Evolutionary conservation across 2,113 vertebrate species (phyloP), one percentile per base, ranked within the genome.

Genomic region (Bagarius yarrelli): DNA sequence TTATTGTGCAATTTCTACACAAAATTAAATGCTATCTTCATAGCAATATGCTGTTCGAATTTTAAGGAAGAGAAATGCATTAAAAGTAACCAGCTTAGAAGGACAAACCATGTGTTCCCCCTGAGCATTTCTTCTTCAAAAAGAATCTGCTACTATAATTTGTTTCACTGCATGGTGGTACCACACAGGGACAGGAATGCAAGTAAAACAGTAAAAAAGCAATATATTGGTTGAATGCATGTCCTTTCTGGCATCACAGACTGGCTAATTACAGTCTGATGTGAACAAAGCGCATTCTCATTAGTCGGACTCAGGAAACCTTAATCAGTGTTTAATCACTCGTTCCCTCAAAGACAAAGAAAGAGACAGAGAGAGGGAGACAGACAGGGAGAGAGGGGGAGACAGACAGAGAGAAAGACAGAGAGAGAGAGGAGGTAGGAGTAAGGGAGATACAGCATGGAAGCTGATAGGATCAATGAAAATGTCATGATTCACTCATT

Each of bases 201-300:
- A 16, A 50, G n/a, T 30, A 78, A 16, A 66, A 74, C 3, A 44
- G 13, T 11, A 21, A 14, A n/a, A 36, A 72, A 60, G 59, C 27
- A 71, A 34, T 71, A 36, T 64, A 30, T 73, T 66, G 63, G 74
- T 44, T 78, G 66, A 78, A 78, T 71, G 67, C 80, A 69, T 64
- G 57, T 76, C 44, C 80, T 81, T 84, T 77, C 36, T 78, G 78
- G 81, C 63, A 61, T 60, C 66, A 44, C 34, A 9, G 73, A 73
- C 71, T 78, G 63, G 64, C 78, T 86, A 85, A 88, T 87, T 87
- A 78, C 27, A 30, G 60, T 61, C 27, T 85, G 80, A 85, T 83
- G 83, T 78, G 79, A 70, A 84, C 84, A 85, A 86, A 86, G 78
- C 74, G 13, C 56, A 40, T 77, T 80, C 78, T 86, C 83, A 86